A percentile compares a stretch with the other conserved stretches of the same genome.
phyloP scores from a whole-genome alignment of 2,888 invertebrate genomes.

The Lithophane leautieri region DNA sequence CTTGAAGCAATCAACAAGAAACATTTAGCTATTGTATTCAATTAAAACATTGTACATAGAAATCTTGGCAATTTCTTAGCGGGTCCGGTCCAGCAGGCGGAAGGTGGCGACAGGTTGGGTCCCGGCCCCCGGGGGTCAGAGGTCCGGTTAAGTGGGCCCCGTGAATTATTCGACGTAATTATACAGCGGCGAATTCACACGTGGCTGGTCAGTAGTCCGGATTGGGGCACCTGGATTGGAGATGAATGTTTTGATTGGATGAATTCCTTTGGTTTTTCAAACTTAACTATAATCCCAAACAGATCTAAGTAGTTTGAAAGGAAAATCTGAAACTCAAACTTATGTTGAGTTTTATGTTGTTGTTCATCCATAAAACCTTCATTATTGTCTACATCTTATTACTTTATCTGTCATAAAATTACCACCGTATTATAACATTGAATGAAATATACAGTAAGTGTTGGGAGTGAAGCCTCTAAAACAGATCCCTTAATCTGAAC shows the following conservation, averaged over 20 bases:
- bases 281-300: not conserved
- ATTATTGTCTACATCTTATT: not conserved
- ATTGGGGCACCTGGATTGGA: slow-evolving; percentile 59
- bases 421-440: not conserved
- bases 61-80: slow-evolving; percentile 49
- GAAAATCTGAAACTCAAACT: not conserved
- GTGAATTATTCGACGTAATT: slow-evolving; percentile 84
- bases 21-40: slow-evolving; percentile 30
- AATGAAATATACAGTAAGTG: not conserved
- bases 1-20: slow-evolving; percentile 10
- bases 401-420: not conserved
- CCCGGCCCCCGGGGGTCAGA: slow-evolving; percentile 56
- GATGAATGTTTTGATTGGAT: not conserved
- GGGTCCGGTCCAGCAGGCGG: slow-evolving; percentile 46
- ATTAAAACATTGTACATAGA: slow-evolving; percentile 33
- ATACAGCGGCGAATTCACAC: slow-evolving; percentile 86
- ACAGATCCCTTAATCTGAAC: slow-evolving; percentile 65
- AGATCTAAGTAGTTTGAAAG: not conserved
- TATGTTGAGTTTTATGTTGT: not conserved
- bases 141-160: slow-evolving; percentile 72
- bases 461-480: not conserved
- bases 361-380: not conserved
- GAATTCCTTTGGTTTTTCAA: not conserved
- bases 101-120: slow-evolving; percentile 78
- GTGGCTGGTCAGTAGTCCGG: slow-evolving; percentile 75